Percentiles rank a stretch among this genome's conserved stretches.
phyloP scores from a whole-genome alignment of 2,797 vertebrate genomes.

The Chelonia mydas region DNA sequence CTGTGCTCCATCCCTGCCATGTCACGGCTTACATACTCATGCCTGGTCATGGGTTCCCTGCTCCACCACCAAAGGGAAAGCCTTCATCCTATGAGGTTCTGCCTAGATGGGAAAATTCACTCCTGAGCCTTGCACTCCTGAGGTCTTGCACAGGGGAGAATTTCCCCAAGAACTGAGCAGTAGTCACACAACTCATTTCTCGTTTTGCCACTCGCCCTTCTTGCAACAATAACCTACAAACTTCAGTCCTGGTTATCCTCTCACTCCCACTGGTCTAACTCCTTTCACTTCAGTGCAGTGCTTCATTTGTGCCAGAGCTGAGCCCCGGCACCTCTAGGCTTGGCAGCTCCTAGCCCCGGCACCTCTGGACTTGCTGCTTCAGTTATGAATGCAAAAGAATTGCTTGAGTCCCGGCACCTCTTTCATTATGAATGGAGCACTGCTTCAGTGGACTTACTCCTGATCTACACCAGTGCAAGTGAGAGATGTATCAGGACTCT shows the following conservation, averaged over 20 bases:
- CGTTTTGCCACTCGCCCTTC: not conserved
- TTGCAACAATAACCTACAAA: not conserved
- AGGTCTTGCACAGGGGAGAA: not conserved
- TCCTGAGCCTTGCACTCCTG: not conserved
- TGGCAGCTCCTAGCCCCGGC: too few species aligned
- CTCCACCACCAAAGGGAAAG: rapidly evolving
- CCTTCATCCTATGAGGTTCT: not conserved
- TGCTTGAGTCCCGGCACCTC: too few species aligned
- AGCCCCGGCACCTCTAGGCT: too few species aligned
- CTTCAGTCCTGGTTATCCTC: not conserved
- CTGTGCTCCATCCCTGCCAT: not conserved
- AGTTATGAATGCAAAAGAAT: too few species aligned
- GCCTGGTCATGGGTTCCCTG: not conserved
- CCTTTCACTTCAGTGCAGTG: not conserved
- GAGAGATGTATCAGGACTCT: not conserved
- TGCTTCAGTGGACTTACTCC: not conserved
- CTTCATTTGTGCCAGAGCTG: too few species aligned
- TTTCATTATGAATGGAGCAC: too few species aligned
- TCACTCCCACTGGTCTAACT: not conserved
- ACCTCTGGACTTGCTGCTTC: too few species aligned
- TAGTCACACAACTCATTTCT: not conserved
- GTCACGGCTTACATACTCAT: not conserved
- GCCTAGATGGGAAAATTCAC: not conserved
- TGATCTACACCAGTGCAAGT: not conserved
- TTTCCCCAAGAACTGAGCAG: rapidly evolving